A percentile compares a stretch with the other conserved stretches of the same genome.
phyloP scores from a whole-genome alignment of 2,113 vertebrate species.

The Parotia lawesii region DNA sequence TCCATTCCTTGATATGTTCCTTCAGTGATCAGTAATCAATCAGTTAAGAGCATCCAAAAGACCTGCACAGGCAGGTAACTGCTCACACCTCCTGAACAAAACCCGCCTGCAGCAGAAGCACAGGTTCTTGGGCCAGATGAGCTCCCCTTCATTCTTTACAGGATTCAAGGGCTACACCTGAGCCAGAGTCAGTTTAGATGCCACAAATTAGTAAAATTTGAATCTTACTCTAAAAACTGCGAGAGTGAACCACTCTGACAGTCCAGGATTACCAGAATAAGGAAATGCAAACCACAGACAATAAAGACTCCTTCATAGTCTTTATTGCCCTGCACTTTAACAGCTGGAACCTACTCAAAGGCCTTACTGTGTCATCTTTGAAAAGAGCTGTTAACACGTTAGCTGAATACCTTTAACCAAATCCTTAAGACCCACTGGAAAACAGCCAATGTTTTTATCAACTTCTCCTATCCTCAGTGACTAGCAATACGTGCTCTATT shows the following conservation, averaged over 20 bases:
- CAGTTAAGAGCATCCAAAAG: background rate
- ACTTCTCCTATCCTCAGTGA: background rate
- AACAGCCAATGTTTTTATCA: background rate
- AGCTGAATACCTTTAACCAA: background rate
- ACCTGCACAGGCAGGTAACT: background rate
- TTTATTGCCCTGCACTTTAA: background rate
- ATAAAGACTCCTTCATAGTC: background rate
- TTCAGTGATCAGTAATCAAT: background rate
- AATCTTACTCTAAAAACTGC: background rate
- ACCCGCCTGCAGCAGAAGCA: background rate
- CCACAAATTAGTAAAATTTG: background rate
- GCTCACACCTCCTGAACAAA: background rate
- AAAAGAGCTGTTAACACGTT: background rate
- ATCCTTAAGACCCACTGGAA: background rate
- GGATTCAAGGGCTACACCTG: background rate
- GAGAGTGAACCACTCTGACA: background rate
- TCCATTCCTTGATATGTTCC: background rate
- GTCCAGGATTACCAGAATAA: background rate
- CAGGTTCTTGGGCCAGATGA: background rate
- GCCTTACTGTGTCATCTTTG: background rate
- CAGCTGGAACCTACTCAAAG: background rate
- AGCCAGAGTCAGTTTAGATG: background rate
- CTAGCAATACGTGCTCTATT: background rate
- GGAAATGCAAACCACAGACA: background rate
- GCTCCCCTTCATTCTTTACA: background rate